Percentiles rank a stretch among this genome's conserved stretches.
These are phyloP conservation scores for Peromyscus attwateri DNA, from an alignment of 2,797 vertebrate genomes.

Conservation along the genomic window DNA sequence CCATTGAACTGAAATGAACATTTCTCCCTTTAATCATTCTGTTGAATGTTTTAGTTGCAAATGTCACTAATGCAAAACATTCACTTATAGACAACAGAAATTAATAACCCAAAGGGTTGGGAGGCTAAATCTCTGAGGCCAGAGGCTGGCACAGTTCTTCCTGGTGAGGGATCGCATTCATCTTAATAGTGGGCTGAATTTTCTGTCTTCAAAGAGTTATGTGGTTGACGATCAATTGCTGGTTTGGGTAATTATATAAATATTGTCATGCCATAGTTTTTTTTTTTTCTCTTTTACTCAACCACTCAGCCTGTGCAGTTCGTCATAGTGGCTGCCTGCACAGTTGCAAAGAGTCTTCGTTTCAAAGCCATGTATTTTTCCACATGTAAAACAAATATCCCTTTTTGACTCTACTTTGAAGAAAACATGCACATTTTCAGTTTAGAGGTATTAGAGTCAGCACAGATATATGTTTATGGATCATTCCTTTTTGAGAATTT, in stretches of 20 bases:
- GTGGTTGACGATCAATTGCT: background rate
- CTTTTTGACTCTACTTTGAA: background rate
- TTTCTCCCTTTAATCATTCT: background rate
- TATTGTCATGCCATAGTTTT: background rate
- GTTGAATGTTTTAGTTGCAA: background rate
- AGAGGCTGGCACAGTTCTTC: background rate
- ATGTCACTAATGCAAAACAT: background rate
- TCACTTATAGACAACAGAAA: background rate
- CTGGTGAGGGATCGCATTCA: background rate
- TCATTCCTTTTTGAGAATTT: background rate
- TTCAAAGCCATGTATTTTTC: background rate
- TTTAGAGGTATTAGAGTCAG: background rate
- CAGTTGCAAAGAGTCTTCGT: background rate
- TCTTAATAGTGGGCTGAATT: background rate
- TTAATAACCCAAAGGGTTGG: background rate
- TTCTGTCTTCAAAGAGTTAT: no score
- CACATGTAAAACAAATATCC: background rate
- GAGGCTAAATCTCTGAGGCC: background rate
- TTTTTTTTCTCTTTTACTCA: background rate
- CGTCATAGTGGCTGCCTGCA: background rate
- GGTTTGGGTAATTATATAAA: background rate
- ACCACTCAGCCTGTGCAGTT: background rate
- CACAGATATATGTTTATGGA: background rate
- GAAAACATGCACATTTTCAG: background rate
- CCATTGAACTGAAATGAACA: background rate